phyloP scores from a whole-genome alignment of 2,888 invertebrate species.

The Polietes domitor region DNA sequence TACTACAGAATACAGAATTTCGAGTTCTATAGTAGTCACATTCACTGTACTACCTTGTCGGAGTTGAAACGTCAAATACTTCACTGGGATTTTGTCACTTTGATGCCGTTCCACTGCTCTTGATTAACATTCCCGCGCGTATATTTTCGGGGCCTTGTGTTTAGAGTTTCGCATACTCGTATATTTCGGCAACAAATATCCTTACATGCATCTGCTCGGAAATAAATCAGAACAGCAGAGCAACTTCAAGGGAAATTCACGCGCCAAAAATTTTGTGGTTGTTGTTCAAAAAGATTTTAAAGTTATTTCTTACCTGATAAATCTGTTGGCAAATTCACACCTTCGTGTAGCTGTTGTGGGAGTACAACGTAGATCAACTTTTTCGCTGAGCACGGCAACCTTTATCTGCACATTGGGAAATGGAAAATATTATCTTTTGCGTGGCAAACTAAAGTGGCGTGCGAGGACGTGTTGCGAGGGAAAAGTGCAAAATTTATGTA shows the following conservation, averaged over 20 bases:
- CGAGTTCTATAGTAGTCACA: no score
- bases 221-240: not conserved
- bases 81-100: not conserved
- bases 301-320: not conserved
- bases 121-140: not conserved
- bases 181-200: no score
- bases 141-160: not conserved
- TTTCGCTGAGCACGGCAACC: not conserved
- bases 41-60: no score
- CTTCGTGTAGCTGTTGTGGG: not conserved
- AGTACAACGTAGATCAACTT: not conserved
- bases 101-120: not conserved
- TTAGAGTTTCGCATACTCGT: no score
- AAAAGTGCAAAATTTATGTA: not conserved
- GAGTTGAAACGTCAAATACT: not conserved
- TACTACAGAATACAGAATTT: no score
- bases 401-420: not conserved
- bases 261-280: not conserved
- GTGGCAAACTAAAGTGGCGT: not conserved
- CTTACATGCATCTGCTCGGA: not conserved
- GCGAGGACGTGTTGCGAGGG: not conserved
- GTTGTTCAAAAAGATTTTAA: constrained; percentile 20
- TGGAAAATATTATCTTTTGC: constrained; percentile 10
- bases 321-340: constrained; percentile 31
- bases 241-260: not conserved